Evolutionary conservation across 2,113 vertebrate genomes (phyloP).

Genomic region (Charadrius vociferus): DNA sequence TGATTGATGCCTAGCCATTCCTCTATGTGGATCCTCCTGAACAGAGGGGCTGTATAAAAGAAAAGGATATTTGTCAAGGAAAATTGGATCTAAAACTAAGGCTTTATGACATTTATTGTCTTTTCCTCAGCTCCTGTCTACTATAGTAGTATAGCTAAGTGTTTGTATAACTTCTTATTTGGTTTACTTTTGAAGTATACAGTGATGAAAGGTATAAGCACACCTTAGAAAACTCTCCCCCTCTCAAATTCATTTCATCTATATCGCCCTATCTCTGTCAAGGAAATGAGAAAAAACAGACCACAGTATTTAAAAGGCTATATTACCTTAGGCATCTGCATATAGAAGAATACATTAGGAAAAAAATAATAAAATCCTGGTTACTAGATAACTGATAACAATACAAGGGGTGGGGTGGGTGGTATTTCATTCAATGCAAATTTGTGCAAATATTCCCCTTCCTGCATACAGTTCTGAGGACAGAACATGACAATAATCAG

Average conservation of each 20-base stretch:
- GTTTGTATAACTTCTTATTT: not conserved
- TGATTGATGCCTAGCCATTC: not conserved
- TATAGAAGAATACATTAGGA: not conserved
- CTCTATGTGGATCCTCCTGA: not conserved
- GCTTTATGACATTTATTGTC: not conserved
- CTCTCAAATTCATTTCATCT: not conserved
- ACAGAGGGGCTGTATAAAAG: not conserved
- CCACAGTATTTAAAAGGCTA: not conserved
- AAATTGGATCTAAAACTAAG: not conserved
- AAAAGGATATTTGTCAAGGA: constrained; percentile 4
- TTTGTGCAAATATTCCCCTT: not conserved
- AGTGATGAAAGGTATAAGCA: not conserved
- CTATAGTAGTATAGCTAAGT: not conserved
- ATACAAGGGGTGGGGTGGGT: not conserved
- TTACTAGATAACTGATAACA: not conserved
- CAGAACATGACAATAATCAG: not conserved
- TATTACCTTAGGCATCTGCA: not conserved
- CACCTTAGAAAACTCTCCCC: not conserved
- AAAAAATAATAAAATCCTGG: not conserved
- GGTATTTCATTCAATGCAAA: accelerated
- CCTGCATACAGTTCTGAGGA: not conserved
- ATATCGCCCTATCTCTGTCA: not conserved
- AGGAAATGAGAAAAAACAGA: not conserved
- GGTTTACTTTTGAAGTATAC: not conserved
- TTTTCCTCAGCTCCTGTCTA: not conserved